Evolutionary conservation across 2,797 vertebrate species (phyloP).

Genomic region (Poeciliopsis turneri): DNA sequence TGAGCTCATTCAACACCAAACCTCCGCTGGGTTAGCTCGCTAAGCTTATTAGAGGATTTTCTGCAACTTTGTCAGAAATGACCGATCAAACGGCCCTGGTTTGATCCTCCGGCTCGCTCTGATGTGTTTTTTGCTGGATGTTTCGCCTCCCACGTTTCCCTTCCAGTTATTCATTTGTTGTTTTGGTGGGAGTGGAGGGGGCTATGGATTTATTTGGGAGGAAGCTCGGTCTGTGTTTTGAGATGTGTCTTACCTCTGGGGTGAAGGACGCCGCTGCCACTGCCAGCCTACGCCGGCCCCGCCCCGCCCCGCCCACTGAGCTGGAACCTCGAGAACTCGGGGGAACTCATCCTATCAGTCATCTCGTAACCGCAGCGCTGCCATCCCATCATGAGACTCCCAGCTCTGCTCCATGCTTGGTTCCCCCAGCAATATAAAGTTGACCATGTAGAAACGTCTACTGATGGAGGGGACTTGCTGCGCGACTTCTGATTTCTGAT

Average conservation of each 20-base stretch:
- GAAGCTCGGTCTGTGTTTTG: slow-evolving; percentile 37
- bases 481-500: slow-evolving; percentile 67
- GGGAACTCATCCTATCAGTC: slow-evolving; percentile 67
- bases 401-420: slow-evolving; percentile 39
- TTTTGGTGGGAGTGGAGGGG: too few species aligned
- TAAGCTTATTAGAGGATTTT: slow-evolving; percentile 46
- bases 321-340: slow-evolving; percentile 56
- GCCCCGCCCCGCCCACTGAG: slow-evolving; percentile 48
- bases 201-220: background rate
- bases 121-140: slow-evolving; percentile 28
- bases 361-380: slow-evolving; percentile 48
- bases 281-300: background rate
- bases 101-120: slow-evolving; percentile 26
- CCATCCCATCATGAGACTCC: slow-evolving; percentile 64
- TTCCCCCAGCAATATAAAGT: slow-evolving; percentile 61
- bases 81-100: slow-evolving; percentile 36
- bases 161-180: background rate
- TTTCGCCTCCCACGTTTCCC: slow-evolving; percentile 27
- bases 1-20: background rate
- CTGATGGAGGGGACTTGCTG: slow-evolving; percentile 61
- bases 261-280: slow-evolving; percentile 23
- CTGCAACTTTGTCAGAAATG: slow-evolving; percentile 32
- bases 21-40: background rate
- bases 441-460: slow-evolving; percentile 68
- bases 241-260: background rate